Base-by-base conservation (phyloP, 2,888 invertebrate genomes). In the Amiota mariae region DNA sequence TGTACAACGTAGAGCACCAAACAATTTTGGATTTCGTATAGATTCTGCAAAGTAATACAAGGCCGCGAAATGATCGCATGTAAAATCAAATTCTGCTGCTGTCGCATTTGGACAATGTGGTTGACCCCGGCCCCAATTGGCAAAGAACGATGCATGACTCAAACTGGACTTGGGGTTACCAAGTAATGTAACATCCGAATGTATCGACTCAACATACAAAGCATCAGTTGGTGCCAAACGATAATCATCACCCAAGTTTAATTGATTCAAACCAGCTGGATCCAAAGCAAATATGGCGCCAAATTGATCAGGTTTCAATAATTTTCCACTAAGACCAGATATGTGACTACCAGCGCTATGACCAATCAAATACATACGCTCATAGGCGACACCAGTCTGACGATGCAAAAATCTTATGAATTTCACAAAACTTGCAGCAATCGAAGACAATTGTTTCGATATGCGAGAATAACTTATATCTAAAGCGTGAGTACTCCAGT, bases 301-400 rank as follows among this genome's bases (percentile, higher is more conserved):
- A 47, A 87, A 74, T 3, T 73, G 79, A 11, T 78, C 61, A 0
- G 85, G 82, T 1, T 61, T 72, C 10, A 89, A 67, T 0, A 51
- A 12, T 66, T 87, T 86, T 0, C 90, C 90, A 0, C 87, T 81
- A 20, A 89, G 72, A 0, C 90, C 89, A 1, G 85, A 79, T 49
- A 89, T 77, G 56, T 90, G 90, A 11, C 86, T 89, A 56, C 90
- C 90, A 0, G 90, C 87, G 20, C 90, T 90, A 72, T 90, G 90
- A 0, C 90, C 90, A 64, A 90, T 79, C n/a, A 90, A 68, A 74
- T 87, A 88, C 13, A 88, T 85, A 0, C 76, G 78, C 1, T 76
- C 77, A 8, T 81, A 81, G 9, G 83, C 75, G 1, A 89, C 75
- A 8, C 79, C 80, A 0, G 84, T 81, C 13, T 81, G 76, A 0